Percentiles rank a stretch among this genome's conserved stretches.
These are phyloP conservation scores for Cryptotermes secundus DNA, from an alignment of 1,140 invertebrate species.

Conservation along the genomic window DNA sequence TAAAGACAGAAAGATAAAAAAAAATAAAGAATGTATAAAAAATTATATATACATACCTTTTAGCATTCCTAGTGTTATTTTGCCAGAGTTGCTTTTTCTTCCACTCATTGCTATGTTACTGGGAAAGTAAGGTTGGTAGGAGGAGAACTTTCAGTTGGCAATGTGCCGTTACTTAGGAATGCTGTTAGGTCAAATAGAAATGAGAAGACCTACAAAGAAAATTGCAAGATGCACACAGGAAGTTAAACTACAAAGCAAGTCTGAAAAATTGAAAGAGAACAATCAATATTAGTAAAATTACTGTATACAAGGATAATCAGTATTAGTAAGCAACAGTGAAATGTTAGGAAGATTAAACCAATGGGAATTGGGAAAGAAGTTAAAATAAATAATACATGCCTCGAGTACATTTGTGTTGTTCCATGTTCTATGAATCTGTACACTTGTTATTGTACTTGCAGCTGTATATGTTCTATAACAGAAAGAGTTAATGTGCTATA, in stretches of 20 bases:
- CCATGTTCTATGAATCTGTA: not conserved
- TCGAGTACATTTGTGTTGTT: not conserved
- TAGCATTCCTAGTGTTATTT: conserved; percentile 49
- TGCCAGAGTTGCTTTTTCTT: conserved; percentile 41
- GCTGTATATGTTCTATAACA: not conserved
- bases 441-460: not conserved
- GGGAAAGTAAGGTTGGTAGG: not conserved
- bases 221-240: conserved; percentile 1
- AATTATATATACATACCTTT: conserved; percentile 44
- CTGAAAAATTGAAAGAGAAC: conserved; percentile 3
- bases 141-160: not conserved
- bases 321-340: not conserved
- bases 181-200: not conserved
- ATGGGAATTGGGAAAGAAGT: not conserved
- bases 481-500: not conserved
- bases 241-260: not conserved
- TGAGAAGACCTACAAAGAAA: not conserved
- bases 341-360: not conserved
- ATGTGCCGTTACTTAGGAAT: conserved; percentile 1
- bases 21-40: not conserved
- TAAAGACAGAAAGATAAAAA: conserved; percentile 17
- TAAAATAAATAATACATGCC: not conserved
- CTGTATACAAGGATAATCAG: not conserved
- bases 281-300: not conserved
- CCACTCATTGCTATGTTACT: conserved; percentile 26